phyloP scores from a whole-genome alignment of 2,113 vertebrate species.

The Malurus elegans region DNA sequence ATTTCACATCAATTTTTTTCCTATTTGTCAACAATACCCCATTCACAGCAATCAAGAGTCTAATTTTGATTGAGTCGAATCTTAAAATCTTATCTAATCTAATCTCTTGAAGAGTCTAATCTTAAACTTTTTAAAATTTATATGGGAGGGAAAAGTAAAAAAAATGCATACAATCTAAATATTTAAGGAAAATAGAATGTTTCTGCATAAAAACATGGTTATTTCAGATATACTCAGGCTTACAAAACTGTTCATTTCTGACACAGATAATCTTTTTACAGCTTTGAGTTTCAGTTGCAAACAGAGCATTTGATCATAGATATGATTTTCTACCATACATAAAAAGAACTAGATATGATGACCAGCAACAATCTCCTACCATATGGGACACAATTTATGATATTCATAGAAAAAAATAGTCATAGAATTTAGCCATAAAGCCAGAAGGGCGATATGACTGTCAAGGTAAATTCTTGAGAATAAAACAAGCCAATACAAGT shows the following conservation, averaged over 20 bases:
- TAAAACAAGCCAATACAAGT: not conserved
- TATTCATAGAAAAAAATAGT: not conserved
- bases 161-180: not conserved
- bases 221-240: not conserved
- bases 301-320: not conserved
- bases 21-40: not conserved
- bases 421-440: not conserved
- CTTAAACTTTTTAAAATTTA: too few relatives aligned
- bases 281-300: not conserved
- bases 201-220: not conserved
- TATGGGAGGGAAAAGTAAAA: not conserved
- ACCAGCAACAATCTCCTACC: not conserved
- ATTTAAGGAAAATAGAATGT: not conserved
- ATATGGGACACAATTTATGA: not conserved
- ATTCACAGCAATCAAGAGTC: not conserved
- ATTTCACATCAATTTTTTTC: not conserved
- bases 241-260: not conserved
- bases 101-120: too few relatives aligned
- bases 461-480: not conserved
- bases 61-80: not conserved
- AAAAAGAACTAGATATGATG: not conserved
- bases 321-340: not conserved
- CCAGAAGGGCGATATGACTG: not conserved
- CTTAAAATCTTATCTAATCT: too few relatives aligned
- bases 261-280: not conserved